A percentile compares a stretch with the other conserved stretches of the same genome.
Conservation (phyloP, 2,113 vertebrate species). For the Pituophis catenifer region DNA sequence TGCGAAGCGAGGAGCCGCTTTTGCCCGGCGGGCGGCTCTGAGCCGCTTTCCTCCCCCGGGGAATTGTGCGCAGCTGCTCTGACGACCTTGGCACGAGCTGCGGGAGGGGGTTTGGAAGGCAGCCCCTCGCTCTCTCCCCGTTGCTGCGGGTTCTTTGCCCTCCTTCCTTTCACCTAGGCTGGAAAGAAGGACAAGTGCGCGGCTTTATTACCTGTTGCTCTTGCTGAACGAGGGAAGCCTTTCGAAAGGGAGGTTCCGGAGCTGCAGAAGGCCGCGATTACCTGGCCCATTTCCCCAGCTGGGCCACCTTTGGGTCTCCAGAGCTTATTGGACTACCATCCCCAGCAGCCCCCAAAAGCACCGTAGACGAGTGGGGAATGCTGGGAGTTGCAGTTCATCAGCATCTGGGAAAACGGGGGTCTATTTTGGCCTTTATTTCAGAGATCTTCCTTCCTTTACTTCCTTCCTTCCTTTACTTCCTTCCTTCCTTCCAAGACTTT, state of each 20-base stretch:
- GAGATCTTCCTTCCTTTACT: neutral
- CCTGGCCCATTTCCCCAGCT: neutral
- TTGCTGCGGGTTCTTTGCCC: too few relatives aligned
- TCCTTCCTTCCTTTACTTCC: too few relatives aligned
- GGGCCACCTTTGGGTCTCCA: neutral
- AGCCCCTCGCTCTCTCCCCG: too few relatives aligned
- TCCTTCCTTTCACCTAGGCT: rapidly evolving
- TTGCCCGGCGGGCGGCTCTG: neutral
- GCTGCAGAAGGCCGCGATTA: rapidly evolving
- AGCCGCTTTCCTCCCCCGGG: neutral
- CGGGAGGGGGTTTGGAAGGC: neutral
- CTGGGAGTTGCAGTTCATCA: neutral
- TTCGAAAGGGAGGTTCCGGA: neutral
- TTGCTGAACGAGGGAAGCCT: neutral
- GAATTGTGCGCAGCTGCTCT: rapidly evolving
- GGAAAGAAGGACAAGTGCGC: neutral
- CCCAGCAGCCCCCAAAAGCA: neutral
- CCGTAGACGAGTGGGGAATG: neutral
- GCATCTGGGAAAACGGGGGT: neutral
- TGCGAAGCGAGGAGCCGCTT: neutral
- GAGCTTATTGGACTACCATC: neutral
- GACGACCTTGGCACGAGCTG: too few relatives aligned
- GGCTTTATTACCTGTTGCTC: neutral
- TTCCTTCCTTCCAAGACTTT: neutral
- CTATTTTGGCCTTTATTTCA: neutral